Evolutionary conservation across 2,888 invertebrate species (phyloP), one percentile per base, ranked within the genome.

Genomic region (Napeogenes sylphis): DNA sequence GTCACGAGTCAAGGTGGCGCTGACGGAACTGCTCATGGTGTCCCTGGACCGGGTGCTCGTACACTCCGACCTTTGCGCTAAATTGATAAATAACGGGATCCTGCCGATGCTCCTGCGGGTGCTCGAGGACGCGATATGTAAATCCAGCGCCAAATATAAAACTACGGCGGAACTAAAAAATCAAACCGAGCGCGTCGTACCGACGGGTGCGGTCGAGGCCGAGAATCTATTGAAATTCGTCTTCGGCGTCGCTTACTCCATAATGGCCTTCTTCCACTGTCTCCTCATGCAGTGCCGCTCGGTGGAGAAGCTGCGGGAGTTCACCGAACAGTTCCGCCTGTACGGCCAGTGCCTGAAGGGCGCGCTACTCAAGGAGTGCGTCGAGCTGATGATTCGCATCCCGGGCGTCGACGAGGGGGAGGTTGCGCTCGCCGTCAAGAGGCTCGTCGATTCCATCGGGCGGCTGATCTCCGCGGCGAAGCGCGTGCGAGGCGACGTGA

Each of bases 331-430:
- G 55, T 93, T 93, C 67, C 91, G 91, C 64, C 74, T 92, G 55
- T 93, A 93, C 73, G 87, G 89, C 2, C 93, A 93, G 63, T 93
- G 93, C 64, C 86, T 91, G 38, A 92, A 91, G 63, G 93, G 93
- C 0, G 90, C 89, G 21, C 76, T 93, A 14, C 79, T 93, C 13
- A 91, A 91, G 70, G 90, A 91, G 68, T 92, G 92, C 53, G 86
- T 93, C 12, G 83, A 90, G 55, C 75, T 92, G 4, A 91, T 93
- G 76, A 82, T 93, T 4, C 82, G 91, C 56, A 83, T 92, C 59
- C 91, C 92, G 0, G 82, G 77, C 21, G 75, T 81, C 0, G 85
- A 91, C 42, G 66, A 72, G 10, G 80, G 83, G 6, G 83, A 86
- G 46, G 81, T 85, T 0, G 76, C 89, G 0, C 76, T 77, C 3